These are phyloP conservation scores for Drosophila orosa DNA, from an alignment of 1,140 invertebrate genomes.

Conservation along the genomic window DNA sequence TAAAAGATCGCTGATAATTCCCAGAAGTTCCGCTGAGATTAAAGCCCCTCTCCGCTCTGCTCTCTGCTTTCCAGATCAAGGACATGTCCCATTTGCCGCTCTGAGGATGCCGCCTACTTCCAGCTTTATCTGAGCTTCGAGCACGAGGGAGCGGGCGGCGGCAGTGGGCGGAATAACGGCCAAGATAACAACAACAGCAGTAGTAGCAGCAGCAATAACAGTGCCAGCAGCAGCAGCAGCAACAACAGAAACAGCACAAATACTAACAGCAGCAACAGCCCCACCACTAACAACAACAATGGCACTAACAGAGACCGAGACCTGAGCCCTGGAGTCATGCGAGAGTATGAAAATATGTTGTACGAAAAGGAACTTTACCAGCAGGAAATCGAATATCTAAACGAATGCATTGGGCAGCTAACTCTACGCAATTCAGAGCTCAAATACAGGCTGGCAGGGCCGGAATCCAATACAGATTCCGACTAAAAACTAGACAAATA, in stretches of 20 bases:
- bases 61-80: conserved; percentile 42
- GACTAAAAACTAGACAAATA: conserved; percentile 1
- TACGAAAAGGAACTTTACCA: conserved; percentile 56
- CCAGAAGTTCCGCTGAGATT: background rate
- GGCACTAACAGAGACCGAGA: background rate
- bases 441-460: background rate
- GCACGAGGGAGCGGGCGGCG: background rate
- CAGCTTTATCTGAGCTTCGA: conserved; percentile 63
- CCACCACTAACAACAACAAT: background rate
- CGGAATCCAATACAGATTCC: conserved; percentile 27
- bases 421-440: conserved; percentile 19
- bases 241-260: background rate
- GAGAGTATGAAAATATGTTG: conserved; percentile 52
- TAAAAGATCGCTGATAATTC: background rate
- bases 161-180: background rate
- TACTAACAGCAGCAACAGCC: background rate
- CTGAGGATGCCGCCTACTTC: conserved; percentile 19
- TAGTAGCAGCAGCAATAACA: conserved; percentile 3
- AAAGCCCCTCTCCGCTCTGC: too few species aligned
- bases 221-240: conserved; percentile 4
- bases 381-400: conserved; percentile 57
- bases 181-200: conserved; percentile 23
- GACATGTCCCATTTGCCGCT: conserved; percentile 60
- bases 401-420: conserved; percentile 18
- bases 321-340: conserved; percentile 3